Evolutionary conservation across 2,888 invertebrate species (phyloP).

Genomic region (Erebia epiphron): DNA sequence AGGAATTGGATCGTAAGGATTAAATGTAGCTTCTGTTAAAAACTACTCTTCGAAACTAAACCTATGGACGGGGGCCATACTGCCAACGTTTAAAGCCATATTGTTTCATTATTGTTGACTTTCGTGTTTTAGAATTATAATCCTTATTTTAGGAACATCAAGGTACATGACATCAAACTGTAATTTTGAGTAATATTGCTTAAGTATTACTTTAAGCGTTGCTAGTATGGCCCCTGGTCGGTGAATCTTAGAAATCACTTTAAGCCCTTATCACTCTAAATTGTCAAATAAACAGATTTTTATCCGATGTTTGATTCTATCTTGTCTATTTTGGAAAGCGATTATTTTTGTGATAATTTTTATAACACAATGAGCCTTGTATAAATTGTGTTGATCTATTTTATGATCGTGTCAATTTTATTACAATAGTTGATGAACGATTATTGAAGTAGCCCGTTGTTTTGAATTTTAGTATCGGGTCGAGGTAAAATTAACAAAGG

Average conservation of each 20-base stretch:
- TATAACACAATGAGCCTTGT: slow-evolving; percentile 25
- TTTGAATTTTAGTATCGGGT: neutral
- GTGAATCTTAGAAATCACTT: slow-evolving; percentile 35
- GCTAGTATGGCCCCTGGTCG: slow-evolving; percentile 18
- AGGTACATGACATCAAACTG: too few species aligned
- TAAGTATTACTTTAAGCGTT: too few species aligned
- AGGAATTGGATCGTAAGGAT: too few species aligned
- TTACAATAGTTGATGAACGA: neutral
- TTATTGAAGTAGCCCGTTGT: neutral
- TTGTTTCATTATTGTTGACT: too few species aligned
- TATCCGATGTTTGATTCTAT: slow-evolving; percentile 36
- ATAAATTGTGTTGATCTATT: slow-evolving; percentile 31
- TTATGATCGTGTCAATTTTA: slow-evolving; percentile 26
- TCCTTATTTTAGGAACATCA: too few species aligned
- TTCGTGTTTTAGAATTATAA: too few species aligned
- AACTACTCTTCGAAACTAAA: slow-evolving; percentile 4
- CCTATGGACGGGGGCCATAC: neutral
- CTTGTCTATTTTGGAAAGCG: slow-evolving; percentile 29
- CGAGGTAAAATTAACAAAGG: neutral
- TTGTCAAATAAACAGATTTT: slow-evolving; percentile 28
- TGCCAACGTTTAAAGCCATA: too few species aligned
- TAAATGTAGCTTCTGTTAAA: neutral
- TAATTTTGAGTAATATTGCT: too few species aligned
- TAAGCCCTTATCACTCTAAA: slow-evolving; percentile 37
- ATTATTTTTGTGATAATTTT: slow-evolving; percentile 30